These are phyloP conservation scores for Hedya salicella DNA, from an alignment of 2,888 invertebrate species.

Conservation along the genomic window DNA sequence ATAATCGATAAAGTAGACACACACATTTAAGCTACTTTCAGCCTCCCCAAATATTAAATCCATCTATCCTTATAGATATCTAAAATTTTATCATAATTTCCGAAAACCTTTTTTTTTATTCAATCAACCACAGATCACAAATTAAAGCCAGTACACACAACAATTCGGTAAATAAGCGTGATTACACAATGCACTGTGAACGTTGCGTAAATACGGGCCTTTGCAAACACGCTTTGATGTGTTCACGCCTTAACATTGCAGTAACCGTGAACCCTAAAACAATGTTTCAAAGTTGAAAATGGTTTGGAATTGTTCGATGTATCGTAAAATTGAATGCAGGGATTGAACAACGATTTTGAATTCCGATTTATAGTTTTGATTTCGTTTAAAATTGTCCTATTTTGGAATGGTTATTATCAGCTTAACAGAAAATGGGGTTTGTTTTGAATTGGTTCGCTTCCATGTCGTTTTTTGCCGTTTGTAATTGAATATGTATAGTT, in stretches of 20 bases:
- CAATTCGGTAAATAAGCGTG: conserved; percentile 6
- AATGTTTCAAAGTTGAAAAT: not conserved
- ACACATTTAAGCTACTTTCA: too few relatives aligned
- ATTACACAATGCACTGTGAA: conserved; percentile 21
- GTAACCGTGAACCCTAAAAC: not conserved
- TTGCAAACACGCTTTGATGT: conserved; percentile 26
- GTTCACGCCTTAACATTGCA: conserved; percentile 20
- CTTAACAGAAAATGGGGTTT: too few relatives aligned
- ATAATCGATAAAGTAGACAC: too few relatives aligned
- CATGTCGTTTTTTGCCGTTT: too few relatives aligned
- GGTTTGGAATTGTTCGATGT: not conserved
- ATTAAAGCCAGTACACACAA: conserved; percentile 19
- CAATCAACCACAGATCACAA: not conserved
- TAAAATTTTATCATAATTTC: too few relatives aligned
- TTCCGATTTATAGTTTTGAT: conserved; percentile 16
- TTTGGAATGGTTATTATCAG: not conserved
- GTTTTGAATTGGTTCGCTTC: too few relatives aligned
- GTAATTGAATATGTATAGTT: too few relatives aligned
- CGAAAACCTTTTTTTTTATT: too few relatives aligned
- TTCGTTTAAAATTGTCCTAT: not conserved
- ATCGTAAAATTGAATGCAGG: conserved; percentile 21
- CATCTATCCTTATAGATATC: too few relatives aligned
- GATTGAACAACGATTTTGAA: conserved; percentile 20
- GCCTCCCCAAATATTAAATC: too few relatives aligned
- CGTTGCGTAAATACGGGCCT: conserved; percentile 25